Evolutionary conservation across 2,113 vertebrate species (phyloP).

Genomic region (Formicarius rufipectus): DNA sequence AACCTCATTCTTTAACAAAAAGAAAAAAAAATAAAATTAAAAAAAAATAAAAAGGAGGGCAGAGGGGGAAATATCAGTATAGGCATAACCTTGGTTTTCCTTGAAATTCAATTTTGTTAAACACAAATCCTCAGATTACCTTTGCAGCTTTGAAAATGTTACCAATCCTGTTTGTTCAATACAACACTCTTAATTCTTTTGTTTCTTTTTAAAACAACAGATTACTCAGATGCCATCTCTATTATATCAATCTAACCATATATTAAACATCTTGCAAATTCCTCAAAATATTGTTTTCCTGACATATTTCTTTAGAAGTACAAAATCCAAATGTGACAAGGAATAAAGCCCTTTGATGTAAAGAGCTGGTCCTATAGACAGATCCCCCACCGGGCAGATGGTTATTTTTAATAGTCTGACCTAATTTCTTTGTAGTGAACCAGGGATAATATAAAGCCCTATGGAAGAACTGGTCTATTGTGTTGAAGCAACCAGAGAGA

Average conservation of each 20-base stretch:
- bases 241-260: background rate
- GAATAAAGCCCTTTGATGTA: conserved; percentile 26
- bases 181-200: background rate
- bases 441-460: conserved; percentile 47
- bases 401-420: conserved; percentile 73
- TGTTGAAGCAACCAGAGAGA: background rate
- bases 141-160: background rate
- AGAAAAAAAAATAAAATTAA: background rate
- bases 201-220: background rate
- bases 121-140: conserved; percentile 17
- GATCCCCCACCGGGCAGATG: conserved; percentile 46
- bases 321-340: conserved; percentile 20
- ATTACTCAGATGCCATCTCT: background rate
- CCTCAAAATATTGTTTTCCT: conserved; percentile 3
- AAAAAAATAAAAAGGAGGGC: background rate
- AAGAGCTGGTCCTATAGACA: conserved; percentile 43
- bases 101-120: conserved; percentile 39
- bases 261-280: background rate
- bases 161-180: background rate
- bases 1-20: background rate
- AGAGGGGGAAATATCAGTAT: background rate
- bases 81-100: background rate
- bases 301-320: background rate
- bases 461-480: background rate
- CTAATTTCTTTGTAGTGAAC: conserved; percentile 60